A percentile compares a stretch with the other conserved stretches of the same genome.
These are phyloP conservation scores for Martes martes DNA, from an alignment of 2,113 vertebrate genomes.

Conservation along the genomic window DNA sequence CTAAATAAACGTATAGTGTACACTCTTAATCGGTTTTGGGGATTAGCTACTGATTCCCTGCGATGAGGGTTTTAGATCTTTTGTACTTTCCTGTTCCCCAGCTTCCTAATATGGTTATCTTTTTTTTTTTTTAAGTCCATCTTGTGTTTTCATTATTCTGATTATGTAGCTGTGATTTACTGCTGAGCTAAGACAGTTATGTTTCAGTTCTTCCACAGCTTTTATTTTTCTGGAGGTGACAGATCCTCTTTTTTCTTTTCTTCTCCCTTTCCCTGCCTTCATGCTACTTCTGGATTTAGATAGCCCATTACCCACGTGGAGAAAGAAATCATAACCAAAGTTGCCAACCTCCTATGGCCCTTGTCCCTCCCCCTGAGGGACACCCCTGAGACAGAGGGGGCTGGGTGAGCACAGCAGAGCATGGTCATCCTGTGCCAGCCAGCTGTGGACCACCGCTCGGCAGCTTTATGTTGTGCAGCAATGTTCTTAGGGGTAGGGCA, in stretches of 20 bases:
- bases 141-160: not conserved
- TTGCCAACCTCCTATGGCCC: not conserved
- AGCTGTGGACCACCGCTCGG: no score
- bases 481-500: not conserved
- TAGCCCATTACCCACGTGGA: not conserved
- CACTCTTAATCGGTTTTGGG: not conserved
- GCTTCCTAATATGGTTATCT: not conserved
- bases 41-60: not conserved
- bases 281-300: not conserved
- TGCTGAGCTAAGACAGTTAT: not conserved
- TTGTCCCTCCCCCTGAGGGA: not conserved
- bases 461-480: not conserved
- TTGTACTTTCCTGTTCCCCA: not conserved
- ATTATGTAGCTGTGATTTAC: not conserved
- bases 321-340: not conserved
- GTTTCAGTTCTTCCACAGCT: not conserved
- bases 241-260: not conserved
- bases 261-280: not conserved
- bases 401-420: no score
- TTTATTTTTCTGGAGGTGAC: not conserved
- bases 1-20: not conserved
- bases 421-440: not conserved
- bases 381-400: accelerated
- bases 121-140: not conserved
- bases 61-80: not conserved